Evolutionary conservation across 2,797 vertebrate species (phyloP).

Genomic region (Sebastes minor): DNA sequence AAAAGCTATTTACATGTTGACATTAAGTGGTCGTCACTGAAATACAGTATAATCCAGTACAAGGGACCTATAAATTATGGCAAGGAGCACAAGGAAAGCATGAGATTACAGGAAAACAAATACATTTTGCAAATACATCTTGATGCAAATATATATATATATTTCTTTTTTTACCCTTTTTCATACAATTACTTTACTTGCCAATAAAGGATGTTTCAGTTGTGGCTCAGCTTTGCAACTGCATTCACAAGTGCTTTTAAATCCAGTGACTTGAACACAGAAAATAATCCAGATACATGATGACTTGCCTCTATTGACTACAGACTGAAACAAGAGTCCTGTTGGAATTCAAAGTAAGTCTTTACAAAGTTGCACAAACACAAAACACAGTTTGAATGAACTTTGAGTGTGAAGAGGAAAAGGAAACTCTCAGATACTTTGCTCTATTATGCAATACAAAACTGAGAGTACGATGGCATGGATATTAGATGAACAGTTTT

Average conservation of each 20-base stretch:
- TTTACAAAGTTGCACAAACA: conserved; percentile 60
- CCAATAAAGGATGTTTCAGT: conserved; percentile 40
- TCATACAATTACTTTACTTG: conserved; percentile 33
- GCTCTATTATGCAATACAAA: conserved; percentile 33
- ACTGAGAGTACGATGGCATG: conserved; percentile 28
- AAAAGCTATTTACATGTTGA: conserved; percentile 65
- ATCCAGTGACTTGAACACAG: conserved; percentile 72
- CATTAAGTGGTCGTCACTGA: conserved; percentile 57
- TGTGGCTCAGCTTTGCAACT: conserved; percentile 74
- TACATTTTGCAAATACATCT: conserved; percentile 48
- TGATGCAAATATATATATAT: conserved; percentile 11
- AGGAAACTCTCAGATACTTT: conserved; percentile 27
- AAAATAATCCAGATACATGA: conserved; percentile 51
- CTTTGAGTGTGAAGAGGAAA: conserved; percentile 31
- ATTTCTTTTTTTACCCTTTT: conserved; percentile 2
- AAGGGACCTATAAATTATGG: conserved; percentile 59
- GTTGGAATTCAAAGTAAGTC: conserved; percentile 46
- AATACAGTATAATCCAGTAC: conserved; percentile 53
- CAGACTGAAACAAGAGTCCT: conserved; percentile 25
- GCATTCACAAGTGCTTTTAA: conserved; percentile 65
- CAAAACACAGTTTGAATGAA: conserved; percentile 49
- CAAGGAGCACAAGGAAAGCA: conserved; percentile 60
- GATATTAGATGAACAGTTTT: conserved; percentile 27
- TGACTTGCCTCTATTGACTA: conserved; percentile 29
- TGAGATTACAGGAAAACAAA: conserved; percentile 50